Evolutionary conservation across 2,888 invertebrate genomes (phyloP).

Genomic region (Sinhomidia bicolor): DNA sequence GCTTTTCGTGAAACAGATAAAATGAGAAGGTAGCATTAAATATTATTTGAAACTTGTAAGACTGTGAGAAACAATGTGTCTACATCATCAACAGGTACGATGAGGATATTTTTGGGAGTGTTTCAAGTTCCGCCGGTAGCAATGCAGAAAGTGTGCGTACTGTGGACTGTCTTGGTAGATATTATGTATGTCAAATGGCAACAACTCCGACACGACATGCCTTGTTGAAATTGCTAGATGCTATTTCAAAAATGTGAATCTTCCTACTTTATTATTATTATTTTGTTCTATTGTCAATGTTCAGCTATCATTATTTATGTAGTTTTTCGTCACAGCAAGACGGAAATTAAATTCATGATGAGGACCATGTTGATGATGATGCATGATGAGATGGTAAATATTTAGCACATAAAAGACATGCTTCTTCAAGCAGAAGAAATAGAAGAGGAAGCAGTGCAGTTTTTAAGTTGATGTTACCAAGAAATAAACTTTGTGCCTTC

Average conservation of each 20-base stretch:
- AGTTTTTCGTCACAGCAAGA: conserved; percentile 35
- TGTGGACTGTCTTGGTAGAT: too few relatives aligned
- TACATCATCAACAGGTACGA: conserved; percentile 21
- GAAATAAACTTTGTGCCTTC: background rate
- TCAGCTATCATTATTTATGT: conserved; percentile 10
- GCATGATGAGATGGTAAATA: background rate
- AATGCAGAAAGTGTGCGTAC: background rate
- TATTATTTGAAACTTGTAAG: background rate
- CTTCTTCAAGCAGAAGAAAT: conserved; percentile 11
- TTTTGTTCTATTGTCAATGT: conserved; percentile 36
- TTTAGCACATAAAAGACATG: conserved; percentile 29
- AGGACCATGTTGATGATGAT: background rate
- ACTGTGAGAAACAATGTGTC: conserved; percentile 8
- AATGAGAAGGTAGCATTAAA: background rate
- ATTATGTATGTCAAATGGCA: conserved; percentile 37
- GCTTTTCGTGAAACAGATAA: background rate
- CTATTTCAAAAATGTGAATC: background rate
- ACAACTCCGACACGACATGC: conserved; percentile 23
- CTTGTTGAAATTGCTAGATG: background rate
- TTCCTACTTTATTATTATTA: background rate
- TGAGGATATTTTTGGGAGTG: background rate
- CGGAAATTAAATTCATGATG: conserved; percentile 38
- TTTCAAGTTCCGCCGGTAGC: conserved; percentile 41
- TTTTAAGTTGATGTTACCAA: background rate
- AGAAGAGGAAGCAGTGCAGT: background rate